Percentiles rank a stretch among this genome's conserved stretches.
phyloP scores from a whole-genome alignment of 1,140 invertebrate genomes.

The Neotoxoptera formosana region DNA sequence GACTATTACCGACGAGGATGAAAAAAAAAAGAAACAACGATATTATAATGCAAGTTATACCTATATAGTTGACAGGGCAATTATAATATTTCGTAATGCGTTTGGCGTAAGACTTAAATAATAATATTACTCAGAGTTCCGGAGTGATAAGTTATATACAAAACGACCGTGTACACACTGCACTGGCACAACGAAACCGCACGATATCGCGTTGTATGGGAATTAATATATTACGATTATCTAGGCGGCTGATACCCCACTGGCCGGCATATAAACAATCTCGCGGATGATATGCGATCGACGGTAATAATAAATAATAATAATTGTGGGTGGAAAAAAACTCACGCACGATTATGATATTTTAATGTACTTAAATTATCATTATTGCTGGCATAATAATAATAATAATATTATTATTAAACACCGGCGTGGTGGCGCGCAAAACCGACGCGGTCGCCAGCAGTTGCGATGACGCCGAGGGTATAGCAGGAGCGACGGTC shows the following conservation, averaged over 20 bases:
- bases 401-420: neutral
- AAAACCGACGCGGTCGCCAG: neutral
- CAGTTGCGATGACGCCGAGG: neutral
- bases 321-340: neutral
- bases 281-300: neutral
- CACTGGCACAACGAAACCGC: neutral
- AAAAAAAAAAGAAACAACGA: neutral
- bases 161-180: neutral
- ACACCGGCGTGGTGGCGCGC: neutral
- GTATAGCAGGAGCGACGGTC: neutral
- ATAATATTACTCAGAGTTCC: neutral
- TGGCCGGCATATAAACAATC: neutral
- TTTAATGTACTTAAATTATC: neutral
- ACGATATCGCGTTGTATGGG: neutral
- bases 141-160: neutral
- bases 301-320: neutral
- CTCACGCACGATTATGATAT: neutral
- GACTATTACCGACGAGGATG: neutral
- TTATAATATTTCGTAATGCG: neutral
- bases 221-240: neutral
- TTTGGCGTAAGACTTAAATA: neutral
- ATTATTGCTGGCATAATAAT: neutral
- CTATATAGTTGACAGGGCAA: neutral
- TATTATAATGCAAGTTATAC: neutral
- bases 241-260: neutral